Conservation (phyloP, 2,888 invertebrate species). For the Drosophila ochracea region DNA sequence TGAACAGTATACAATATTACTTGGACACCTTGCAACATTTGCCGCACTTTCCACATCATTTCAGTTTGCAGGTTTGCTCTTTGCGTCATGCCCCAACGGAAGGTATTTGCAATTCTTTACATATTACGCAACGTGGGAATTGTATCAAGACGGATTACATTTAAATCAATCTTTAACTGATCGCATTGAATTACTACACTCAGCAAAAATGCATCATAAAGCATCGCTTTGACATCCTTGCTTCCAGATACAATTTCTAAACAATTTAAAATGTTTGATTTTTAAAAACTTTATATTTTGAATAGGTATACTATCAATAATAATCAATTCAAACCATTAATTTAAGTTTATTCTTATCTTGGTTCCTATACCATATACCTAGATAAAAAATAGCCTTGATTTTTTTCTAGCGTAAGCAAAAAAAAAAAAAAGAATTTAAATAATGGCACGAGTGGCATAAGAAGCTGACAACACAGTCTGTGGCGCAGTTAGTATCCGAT, state of each 20-base stretch:
- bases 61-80: neutral
- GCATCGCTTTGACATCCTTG: too few relatives aligned
- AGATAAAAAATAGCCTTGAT: slow-evolving; percentile 1
- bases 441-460: slow-evolving; percentile 40
- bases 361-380: neutral
- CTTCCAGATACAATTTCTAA: neutral
- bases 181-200: neutral
- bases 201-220: too few relatives aligned
- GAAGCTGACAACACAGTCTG: neutral
- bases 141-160: neutral
- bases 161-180: neutral
- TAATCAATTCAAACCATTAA: neutral
- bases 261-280: neutral
- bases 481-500: slow-evolving; percentile 29
- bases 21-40: slow-evolving; percentile 6
- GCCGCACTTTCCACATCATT: slow-evolving; percentile 23
- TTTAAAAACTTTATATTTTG: neutral
- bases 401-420: slow-evolving; percentile 27
- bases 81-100: neutral
- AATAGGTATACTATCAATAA: neutral
- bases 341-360: neutral
- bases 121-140: neutral
- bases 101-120: neutral
- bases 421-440: neutral
- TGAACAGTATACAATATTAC: neutral